A percentile compares a stretch with the other conserved stretches of the same genome.
Conservation (phyloP, 1,140 invertebrate species). For the Procambarus clarkii region DNA sequence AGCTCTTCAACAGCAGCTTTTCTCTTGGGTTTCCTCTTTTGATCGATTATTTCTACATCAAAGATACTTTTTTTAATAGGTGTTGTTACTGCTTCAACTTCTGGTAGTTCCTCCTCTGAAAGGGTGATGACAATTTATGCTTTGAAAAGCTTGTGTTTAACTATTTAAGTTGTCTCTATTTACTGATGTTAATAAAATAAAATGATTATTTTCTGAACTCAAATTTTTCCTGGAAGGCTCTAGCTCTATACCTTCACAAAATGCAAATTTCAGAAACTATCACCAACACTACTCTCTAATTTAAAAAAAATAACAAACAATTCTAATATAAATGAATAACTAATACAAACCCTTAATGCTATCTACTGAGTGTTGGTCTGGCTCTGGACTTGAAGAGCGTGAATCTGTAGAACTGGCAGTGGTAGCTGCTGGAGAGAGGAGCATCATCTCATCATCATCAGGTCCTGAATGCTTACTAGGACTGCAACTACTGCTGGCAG, state of each 20-base stretch:
- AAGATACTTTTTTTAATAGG: slow-evolving; percentile 60
- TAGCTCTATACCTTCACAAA: no score
- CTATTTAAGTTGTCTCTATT: no score
- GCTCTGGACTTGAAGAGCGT: slow-evolving; percentile 46
- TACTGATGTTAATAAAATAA: no score
- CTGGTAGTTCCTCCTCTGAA: slow-evolving; percentile 46
- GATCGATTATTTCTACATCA: slow-evolving; percentile 78
- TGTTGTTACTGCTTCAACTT: slow-evolving; percentile 19
- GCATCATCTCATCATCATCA: slow-evolving; percentile 28
- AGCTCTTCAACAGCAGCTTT: slow-evolving; percentile 84
- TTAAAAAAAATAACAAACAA: no score
- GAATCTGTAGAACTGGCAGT: slow-evolving; percentile 58
- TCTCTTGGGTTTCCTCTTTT: slow-evolving; percentile 82
- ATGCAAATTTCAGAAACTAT: no score
- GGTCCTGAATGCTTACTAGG: background rate
- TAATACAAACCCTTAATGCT: slow-evolving; percentile 3
- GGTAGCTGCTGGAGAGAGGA: slow-evolving; percentile 62
- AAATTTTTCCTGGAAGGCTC: no score
- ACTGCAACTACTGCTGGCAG: slow-evolving; percentile 10
- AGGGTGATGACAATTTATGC: no score
- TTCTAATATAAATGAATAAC: background rate
- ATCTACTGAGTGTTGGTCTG: background rate
- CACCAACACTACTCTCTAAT: no score
- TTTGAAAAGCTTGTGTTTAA: no score
- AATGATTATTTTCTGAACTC: no score